Percentiles rank a stretch among this genome's conserved stretches.
Evolutionary conservation across 1,140 invertebrate genomes (phyloP).

Genomic region (Notospermus geniculatus): DNA sequence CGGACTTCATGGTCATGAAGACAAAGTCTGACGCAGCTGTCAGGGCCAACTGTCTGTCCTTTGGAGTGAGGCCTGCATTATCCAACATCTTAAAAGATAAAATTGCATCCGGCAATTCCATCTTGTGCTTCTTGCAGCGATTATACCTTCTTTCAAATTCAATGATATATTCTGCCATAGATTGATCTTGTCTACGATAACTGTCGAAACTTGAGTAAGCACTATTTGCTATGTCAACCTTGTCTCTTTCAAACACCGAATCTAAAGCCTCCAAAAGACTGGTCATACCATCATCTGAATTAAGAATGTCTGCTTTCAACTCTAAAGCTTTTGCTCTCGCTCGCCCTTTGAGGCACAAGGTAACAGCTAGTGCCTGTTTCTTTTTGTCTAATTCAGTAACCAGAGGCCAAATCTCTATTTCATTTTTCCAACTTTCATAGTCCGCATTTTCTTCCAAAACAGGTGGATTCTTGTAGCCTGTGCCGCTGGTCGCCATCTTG

Average conservation of each 20-base stretch:
- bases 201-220: constrained; percentile 22
- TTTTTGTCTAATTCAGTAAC: constrained; percentile 4
- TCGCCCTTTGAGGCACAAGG: not conserved
- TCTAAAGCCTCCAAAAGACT: constrained; percentile 2
- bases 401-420: too few relatives aligned
- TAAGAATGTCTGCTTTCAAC: too few relatives aligned
- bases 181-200: constrained; percentile 14
- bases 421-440: not conserved
- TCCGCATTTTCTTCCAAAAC: too few relatives aligned
- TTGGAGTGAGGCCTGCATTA: constrained; percentile 11
- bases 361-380: constrained; percentile 9
- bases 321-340: constrained; percentile 3
- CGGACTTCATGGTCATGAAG: constrained; percentile 17
- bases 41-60: constrained; percentile 22
- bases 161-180: constrained; percentile 22
- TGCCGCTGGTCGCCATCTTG: too few relatives aligned
- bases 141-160: constrained; percentile 21
- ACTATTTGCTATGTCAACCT: constrained; percentile 9
- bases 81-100: constrained; percentile 24
- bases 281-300: not conserved
- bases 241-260: constrained; percentile 2
- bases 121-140: constrained; percentile 17
- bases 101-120: constrained; percentile 18
- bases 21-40: constrained; percentile 17
- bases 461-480: too few relatives aligned